Evolutionary conservation across 2,888 invertebrate genomes (phyloP).

Genomic region (Rosalia funebris): DNA sequence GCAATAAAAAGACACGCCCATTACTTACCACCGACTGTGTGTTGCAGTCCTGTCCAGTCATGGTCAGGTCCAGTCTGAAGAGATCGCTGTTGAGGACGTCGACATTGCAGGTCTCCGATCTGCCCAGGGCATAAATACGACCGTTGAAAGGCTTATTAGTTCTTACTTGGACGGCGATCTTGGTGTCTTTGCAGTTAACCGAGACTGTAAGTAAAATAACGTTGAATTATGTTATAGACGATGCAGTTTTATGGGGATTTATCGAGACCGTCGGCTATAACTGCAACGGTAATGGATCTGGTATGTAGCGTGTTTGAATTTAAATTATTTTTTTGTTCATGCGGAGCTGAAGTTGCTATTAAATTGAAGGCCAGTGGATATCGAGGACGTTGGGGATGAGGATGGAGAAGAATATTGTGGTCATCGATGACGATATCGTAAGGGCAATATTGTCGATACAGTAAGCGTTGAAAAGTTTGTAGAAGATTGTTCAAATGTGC

Average conservation of each 20-base stretch:
- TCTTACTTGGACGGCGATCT: conserved; percentile 90
- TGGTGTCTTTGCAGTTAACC: conserved; percentile 93
- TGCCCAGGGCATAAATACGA: conserved; percentile 90
- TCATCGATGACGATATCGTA: no score
- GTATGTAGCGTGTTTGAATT: no score
- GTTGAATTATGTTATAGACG: conserved; percentile 21
- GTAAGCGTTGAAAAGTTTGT: no score
- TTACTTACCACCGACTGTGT: conserved; percentile 90
- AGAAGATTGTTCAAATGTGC: no score
- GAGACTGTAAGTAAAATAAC: conserved; percentile 72
- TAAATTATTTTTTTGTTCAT: no score
- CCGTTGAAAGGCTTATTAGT: conserved; percentile 96
- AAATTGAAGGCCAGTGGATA: no score
- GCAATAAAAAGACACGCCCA: conserved; percentile 9
- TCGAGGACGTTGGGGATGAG: no score
- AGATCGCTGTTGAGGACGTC: conserved; percentile 92
- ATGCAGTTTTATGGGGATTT: conserved; percentile 9
- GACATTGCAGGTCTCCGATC: conserved; percentile 94
- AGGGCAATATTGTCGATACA: no score
- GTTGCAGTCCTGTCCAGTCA: conserved; percentile 95
- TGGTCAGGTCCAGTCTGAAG: conserved; percentile 90
- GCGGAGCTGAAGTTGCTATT: no score
- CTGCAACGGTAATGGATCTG: conserved; percentile 2
- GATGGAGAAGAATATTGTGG: no score
- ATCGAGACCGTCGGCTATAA: conserved; percentile 7